Percentiles rank a stretch among this genome's conserved stretches.
These are phyloP conservation scores for Sciurus niger DNA, from an alignment of 2,113 vertebrate species.

Conservation along the genomic window DNA sequence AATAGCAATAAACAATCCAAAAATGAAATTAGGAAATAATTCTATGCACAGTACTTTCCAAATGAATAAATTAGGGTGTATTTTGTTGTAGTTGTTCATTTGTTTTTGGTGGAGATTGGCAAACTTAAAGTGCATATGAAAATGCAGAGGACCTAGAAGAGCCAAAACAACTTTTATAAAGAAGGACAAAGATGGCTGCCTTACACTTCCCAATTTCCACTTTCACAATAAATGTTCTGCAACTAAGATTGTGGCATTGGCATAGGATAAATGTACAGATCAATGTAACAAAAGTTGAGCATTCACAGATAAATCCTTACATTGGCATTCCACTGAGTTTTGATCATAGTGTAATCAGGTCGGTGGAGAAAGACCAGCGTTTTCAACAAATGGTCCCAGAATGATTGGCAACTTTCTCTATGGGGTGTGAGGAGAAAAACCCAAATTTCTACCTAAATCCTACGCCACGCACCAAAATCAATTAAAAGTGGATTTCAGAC, in stretches of 20 bases:
- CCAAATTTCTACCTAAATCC: not conserved
- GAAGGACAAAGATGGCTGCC: not conserved
- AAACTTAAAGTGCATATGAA: not conserved
- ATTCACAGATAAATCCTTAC: slow-evolving; percentile 13
- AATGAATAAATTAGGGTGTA: not conserved
- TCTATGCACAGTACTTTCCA: not conserved
- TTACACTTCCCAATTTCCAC: not conserved
- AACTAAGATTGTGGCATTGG: not conserved
- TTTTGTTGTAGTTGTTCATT: not conserved
- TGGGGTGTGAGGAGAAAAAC: not conserved
- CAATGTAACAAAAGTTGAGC: not conserved
- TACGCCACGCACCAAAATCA: not conserved
- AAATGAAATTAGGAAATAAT: not conserved
- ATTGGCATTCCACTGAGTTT: slow-evolving; percentile 15
- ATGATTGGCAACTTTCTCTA: not conserved
- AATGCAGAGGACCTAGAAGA: not conserved
- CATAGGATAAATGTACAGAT: not conserved
- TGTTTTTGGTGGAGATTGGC: not conserved
- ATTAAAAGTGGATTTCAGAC: not conserved
- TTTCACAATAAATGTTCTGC: not conserved
- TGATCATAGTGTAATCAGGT: not conserved
- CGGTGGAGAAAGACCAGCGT: not conserved
- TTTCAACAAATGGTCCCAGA: slow-evolving; percentile 5
- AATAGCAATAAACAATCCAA: not conserved
- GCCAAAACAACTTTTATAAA: slow-evolving; percentile 4